phyloP scores from a whole-genome alignment of 2,888 invertebrate genomes.

The Amaurobius ferox region DNA sequence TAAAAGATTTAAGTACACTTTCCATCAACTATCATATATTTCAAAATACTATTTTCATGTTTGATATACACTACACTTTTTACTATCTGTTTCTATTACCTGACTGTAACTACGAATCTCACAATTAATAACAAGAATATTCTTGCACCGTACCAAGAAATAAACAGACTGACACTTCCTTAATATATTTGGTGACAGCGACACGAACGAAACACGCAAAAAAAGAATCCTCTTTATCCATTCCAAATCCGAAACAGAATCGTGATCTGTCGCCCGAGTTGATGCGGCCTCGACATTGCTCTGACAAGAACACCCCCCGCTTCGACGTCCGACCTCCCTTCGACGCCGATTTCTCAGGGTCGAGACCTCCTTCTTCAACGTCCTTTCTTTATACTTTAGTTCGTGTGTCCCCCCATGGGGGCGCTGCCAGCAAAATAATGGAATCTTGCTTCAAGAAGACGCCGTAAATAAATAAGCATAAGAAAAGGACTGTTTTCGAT shows the following conservation, averaged over 20 bases:
- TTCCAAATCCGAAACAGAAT: background rate
- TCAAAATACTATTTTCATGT: no score
- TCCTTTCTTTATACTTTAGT: background rate
- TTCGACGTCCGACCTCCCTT: background rate
- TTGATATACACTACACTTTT: no score
- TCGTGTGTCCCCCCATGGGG: background rate
- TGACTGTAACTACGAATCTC: no score
- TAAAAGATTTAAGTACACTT: no score
- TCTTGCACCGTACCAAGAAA: no score
- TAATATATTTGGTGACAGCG: background rate
- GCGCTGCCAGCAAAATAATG: constrained; percentile 8
- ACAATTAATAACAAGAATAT: no score
- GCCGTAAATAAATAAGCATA: constrained; percentile 11
- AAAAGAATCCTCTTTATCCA: background rate
- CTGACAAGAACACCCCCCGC: background rate
- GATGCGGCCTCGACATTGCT: constrained; percentile 3
- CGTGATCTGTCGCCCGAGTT: constrained; percentile 7
- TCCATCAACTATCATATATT: no score
- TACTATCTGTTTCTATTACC: no score
- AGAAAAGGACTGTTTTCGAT: constrained; percentile 12
- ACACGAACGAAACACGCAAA: background rate
- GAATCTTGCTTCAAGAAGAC: background rate
- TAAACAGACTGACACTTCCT: background rate
- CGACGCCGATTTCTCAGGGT: constrained; percentile 1
- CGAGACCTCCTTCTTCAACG: background rate